Evolutionary conservation across 2,888 invertebrate species (phyloP).

Genomic region (Apomyelois bistriatella): DNA sequence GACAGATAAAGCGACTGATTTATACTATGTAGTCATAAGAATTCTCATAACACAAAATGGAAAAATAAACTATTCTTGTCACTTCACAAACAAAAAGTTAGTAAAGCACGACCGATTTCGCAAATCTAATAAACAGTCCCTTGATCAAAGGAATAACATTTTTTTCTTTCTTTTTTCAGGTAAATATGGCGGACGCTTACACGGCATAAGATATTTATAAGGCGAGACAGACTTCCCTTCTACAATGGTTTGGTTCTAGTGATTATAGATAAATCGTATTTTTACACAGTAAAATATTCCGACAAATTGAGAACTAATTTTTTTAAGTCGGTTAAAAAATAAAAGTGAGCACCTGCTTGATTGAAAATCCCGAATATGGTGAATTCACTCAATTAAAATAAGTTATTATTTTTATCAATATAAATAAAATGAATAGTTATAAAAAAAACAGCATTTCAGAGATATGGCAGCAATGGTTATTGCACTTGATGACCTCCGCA

Average conservation of each 20-base stretch:
- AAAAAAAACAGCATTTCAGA: no score
- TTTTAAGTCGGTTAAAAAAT: no score
- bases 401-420: no score
- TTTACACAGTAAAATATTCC: neutral
- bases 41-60: neutral
- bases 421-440: no score
- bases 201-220: neutral
- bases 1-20: no score
- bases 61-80: neutral
- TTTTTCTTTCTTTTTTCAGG: neutral
- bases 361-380: no score
- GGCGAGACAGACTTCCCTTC: neutral
- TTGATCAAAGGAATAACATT: slow-evolving; percentile 5
- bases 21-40: no score
- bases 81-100: neutral
- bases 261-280: neutral
- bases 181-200: neutral
- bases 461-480: no score
- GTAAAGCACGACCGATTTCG: neutral
- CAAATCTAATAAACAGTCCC: neutral
- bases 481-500: no score
- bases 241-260: neutral
- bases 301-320: no score
- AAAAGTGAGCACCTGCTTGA: no score
- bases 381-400: no score